A percentile compares a stretch with the other conserved stretches of the same genome.
phyloP scores from a whole-genome alignment of 2,888 invertebrate species.

The Loripinus fragilis region DNA sequence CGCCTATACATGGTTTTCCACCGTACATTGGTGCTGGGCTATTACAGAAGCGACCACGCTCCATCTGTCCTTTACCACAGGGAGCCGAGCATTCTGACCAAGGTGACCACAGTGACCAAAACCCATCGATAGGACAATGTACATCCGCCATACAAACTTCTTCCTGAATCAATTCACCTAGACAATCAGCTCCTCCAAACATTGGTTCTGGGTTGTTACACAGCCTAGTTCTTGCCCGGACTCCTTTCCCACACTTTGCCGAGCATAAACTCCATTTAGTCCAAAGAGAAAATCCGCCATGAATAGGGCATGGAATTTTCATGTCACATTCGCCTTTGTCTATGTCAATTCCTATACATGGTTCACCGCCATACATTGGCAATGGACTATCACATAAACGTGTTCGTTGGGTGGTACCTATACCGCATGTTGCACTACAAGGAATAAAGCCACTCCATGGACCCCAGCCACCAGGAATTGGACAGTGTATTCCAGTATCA shows the following conservation, averaged over 20 bases:
- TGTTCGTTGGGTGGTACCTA: conserved; percentile 32
- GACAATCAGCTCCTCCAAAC: conserved; percentile 45
- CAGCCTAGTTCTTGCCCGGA: conserved; percentile 29
- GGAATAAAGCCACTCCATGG: conserved; percentile 33
- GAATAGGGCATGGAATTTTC: conserved; percentile 39
- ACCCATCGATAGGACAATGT: conserved; percentile 45
- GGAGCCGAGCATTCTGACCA: conserved; percentile 45
- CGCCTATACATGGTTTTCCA: conserved; percentile 45
- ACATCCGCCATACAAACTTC: conserved; percentile 38
- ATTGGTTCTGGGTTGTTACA: conserved; percentile 52
- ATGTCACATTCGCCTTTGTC: conserved; percentile 38
- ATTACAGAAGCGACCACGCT: conserved; percentile 39
- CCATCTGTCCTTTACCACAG: conserved; percentile 44
- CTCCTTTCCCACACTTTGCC: conserved; percentile 44
- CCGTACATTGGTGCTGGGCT: conserved; percentile 50
- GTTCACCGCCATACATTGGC: conserved; percentile 50
- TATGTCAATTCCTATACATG: conserved; percentile 35
- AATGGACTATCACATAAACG: conserved; percentile 42
- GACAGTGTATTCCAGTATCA: conserved; percentile 45
- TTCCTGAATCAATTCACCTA: not conserved
- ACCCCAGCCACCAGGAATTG: conserved; percentile 48
- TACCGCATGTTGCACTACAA: conserved; percentile 45
- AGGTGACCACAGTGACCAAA: conserved; percentile 47
- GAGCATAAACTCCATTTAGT: conserved; percentile 40
- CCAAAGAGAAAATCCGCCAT: conserved; percentile 52